A percentile compares a stretch with the other conserved stretches of the same genome.
phyloP scores from a whole-genome alignment of 2,888 invertebrate species.

The Parapristionchus giblindavisi region DNA sequence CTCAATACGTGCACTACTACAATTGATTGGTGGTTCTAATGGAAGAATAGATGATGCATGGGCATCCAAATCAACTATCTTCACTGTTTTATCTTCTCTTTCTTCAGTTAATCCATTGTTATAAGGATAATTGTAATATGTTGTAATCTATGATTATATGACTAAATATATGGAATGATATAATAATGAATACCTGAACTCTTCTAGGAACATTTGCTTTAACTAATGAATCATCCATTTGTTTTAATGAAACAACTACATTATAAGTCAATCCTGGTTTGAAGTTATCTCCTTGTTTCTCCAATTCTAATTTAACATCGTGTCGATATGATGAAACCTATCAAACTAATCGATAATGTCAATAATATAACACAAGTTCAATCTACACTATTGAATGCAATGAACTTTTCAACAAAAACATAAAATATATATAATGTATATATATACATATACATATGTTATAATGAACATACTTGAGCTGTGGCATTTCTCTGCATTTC shows the following conservation, averaged over 20 bases:
- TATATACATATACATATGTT: neutral
- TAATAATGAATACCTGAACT: conserved; percentile 48
- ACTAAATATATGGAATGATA: neutral
- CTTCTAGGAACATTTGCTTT: conserved; percentile 63
- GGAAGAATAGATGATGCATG: conserved; percentile 66
- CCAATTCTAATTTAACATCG: conserved; percentile 81
- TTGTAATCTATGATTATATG: conserved; percentile 53
- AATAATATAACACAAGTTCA: too few relatives aligned
- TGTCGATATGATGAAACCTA: conserved; percentile 81
- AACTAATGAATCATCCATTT: conserved; percentile 66
- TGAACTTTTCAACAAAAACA: too few relatives aligned
- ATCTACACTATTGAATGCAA: too few relatives aligned
- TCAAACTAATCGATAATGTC: too few relatives aligned
- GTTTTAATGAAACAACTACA: conserved; percentile 75
- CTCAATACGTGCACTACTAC: conserved; percentile 64
- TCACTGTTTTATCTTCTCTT: conserved; percentile 65
- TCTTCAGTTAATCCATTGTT: conserved; percentile 52
- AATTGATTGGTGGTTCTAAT: conserved; percentile 65
- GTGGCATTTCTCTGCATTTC: conserved; percentile 68
- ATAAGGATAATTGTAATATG: conserved; percentile 67
- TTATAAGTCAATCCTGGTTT: conserved; percentile 87
- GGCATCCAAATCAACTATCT: conserved; percentile 65
- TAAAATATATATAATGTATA: neutral
- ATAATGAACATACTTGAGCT: conserved; percentile 46
- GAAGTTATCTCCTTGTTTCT: conserved; percentile 85